Percentiles rank a stretch among this genome's conserved stretches.
phyloP scores from a whole-genome alignment of 2,797 vertebrate species.

The Eremophila alpestris region DNA sequence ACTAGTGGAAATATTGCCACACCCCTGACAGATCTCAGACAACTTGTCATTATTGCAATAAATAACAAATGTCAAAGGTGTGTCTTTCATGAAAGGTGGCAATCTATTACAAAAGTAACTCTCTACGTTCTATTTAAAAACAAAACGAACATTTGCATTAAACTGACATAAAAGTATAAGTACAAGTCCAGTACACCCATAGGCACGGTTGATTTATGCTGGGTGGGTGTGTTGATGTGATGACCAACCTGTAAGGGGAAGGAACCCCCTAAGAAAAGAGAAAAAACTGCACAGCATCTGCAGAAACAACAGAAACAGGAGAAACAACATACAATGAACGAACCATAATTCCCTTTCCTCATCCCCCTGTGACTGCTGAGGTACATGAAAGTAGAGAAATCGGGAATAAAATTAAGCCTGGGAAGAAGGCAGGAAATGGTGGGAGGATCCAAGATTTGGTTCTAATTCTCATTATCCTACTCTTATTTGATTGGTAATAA shows the following conservation, averaged over 20 bases:
- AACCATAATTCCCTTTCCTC: not conserved
- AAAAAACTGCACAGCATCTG: not conserved
- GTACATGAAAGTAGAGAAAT: not conserved
- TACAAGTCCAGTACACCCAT: not conserved
- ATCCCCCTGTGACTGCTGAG: not conserved
- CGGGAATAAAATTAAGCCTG: not conserved
- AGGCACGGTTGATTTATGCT: not conserved
- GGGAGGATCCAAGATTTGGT: not conserved
- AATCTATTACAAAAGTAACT: not conserved
- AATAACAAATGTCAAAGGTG: not conserved
- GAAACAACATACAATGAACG: not conserved
- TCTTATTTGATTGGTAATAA: not conserved
- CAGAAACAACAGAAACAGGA: not conserved
- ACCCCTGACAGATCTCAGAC: not conserved
- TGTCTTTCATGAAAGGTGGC: not conserved
- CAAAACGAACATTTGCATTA: not conserved
- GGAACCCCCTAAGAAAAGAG: not conserved
- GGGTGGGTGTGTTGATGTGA: not conserved
- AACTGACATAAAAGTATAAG: not conserved
- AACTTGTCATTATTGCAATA: accelerated
- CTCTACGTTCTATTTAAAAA: not conserved
- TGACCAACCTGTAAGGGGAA: too few relatives aligned
- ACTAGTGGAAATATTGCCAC: not conserved
- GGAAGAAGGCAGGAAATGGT: not conserved
- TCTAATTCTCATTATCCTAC: not conserved